These are phyloP conservation scores for Pollenia angustigena DNA, from an alignment of 2,888 invertebrate genomes.

Conservation along the genomic window DNA sequence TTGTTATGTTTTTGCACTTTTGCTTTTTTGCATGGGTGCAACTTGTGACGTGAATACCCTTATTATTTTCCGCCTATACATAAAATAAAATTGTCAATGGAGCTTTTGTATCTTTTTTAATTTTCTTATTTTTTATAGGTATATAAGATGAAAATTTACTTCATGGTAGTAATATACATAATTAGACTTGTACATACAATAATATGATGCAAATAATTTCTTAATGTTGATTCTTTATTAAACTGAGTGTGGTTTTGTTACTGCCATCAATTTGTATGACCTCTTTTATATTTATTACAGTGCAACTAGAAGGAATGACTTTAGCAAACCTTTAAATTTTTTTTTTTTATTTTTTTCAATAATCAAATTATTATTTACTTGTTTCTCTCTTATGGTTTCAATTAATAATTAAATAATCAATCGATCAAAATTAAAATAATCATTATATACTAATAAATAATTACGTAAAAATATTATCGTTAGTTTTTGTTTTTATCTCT, in stretches of 20 bases:
- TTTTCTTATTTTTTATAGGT: slow-evolving; percentile 66
- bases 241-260: slow-evolving; percentile 58
- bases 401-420: slow-evolving; percentile 74
- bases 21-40: too few species aligned
- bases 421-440: slow-evolving; percentile 75
- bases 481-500: slow-evolving; percentile 64
- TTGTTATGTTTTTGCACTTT: too few species aligned
- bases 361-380: slow-evolving; percentile 56
- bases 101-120: slow-evolving; percentile 39
- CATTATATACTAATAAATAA: slow-evolving; percentile 81
- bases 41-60: too few species aligned
- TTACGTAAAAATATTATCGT: slow-evolving; percentile 81
- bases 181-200: slow-evolving; percentile 77
- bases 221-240: slow-evolving; percentile 70
- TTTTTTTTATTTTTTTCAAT: slow-evolving; percentile 78
- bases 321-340: slow-evolving; percentile 79
- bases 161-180: slow-evolving; percentile 79
- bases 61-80: neutral
- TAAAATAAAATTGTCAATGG: slow-evolving; percentile 27
- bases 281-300: slow-evolving; percentile 78
- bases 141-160: slow-evolving; percentile 80
- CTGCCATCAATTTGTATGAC: slow-evolving; percentile 34
- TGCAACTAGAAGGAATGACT: slow-evolving; percentile 82
- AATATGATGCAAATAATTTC: slow-evolving; percentile 79
- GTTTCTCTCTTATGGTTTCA: slow-evolving; percentile 57